phyloP scores from a whole-genome alignment of 2,888 invertebrate species.

The Yponomeuta evonymella region DNA sequence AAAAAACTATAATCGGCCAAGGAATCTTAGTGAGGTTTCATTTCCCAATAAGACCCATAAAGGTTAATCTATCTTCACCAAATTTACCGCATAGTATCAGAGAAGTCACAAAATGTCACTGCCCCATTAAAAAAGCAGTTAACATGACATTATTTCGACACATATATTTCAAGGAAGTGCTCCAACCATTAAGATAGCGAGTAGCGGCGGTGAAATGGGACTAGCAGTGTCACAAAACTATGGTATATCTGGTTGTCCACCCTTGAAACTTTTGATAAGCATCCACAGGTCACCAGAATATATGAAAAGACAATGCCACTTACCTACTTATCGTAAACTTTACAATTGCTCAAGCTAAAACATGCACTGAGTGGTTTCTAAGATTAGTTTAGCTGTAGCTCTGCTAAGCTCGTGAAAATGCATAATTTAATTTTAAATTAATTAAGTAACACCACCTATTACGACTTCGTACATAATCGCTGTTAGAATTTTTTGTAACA shows the following conservation, averaged over 20 bases:
- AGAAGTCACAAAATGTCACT: not conserved
- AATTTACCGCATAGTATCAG: not conserved
- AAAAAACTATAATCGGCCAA: too few species aligned
- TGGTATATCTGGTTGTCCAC: not conserved
- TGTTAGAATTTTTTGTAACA: too few species aligned
- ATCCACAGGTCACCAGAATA: not conserved
- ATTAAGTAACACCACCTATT: not conserved
- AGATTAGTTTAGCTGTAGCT: not conserved
- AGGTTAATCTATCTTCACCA: not conserved
- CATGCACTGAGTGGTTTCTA: not conserved
- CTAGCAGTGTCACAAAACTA: not conserved
- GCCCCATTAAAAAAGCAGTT: not conserved
- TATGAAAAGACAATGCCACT: not conserved
- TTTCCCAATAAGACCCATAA: not conserved
- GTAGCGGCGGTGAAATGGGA: not conserved
- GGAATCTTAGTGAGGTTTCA: too few species aligned
- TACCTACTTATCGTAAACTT: not conserved
- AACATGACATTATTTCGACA: not conserved
- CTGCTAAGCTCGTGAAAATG: not conserved
- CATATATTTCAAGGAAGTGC: not conserved
- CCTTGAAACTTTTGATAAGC: not conserved
- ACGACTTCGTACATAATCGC: not conserved
- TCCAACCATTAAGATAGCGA: not conserved
- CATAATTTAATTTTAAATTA: not conserved
- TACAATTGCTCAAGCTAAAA: not conserved